These are phyloP conservation scores for Lacanobia oleracea DNA, from an alignment of 2,888 invertebrate species.

Conservation along the genomic window DNA sequence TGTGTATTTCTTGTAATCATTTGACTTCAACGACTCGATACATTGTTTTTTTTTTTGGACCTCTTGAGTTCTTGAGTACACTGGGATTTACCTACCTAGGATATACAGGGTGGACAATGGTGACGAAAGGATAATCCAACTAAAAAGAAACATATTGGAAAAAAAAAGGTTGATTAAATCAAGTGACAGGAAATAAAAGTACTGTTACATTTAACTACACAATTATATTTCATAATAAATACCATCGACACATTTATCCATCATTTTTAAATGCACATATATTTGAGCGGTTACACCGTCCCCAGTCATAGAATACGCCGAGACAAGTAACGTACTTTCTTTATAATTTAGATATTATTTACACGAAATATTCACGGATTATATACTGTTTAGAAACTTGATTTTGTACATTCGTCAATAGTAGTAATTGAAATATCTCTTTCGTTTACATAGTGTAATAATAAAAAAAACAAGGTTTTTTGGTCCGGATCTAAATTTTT, in stretches of 20 bases:
- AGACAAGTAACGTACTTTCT: slow-evolving; percentile 57
- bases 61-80: no score
- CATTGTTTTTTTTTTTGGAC: neutral
- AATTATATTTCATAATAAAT: slow-evolving; percentile 78
- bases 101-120: neutral
- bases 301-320: slow-evolving; percentile 48
- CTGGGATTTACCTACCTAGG: neutral
- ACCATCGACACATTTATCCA: slow-evolving; percentile 73
- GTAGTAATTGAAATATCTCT: neutral
- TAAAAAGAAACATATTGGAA: no score
- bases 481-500: neutral
- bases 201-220: slow-evolving; percentile 72
- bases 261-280: slow-evolving; percentile 79
- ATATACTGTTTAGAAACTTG: slow-evolving; percentile 10
- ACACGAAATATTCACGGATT: slow-evolving; percentile 56
- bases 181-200: slow-evolving; percentile 44
- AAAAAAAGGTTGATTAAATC: neutral
- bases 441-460: slow-evolving; percentile 1
- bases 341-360: slow-evolving; percentile 62
- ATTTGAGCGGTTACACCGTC: slow-evolving; percentile 78
- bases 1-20: slow-evolving; percentile 1
- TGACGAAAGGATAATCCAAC: neutral
- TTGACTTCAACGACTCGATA: neutral
- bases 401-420: neutral
- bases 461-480: neutral